phyloP scores from a whole-genome alignment of 2,888 invertebrate species.

The Prosapia bicincta region DNA sequence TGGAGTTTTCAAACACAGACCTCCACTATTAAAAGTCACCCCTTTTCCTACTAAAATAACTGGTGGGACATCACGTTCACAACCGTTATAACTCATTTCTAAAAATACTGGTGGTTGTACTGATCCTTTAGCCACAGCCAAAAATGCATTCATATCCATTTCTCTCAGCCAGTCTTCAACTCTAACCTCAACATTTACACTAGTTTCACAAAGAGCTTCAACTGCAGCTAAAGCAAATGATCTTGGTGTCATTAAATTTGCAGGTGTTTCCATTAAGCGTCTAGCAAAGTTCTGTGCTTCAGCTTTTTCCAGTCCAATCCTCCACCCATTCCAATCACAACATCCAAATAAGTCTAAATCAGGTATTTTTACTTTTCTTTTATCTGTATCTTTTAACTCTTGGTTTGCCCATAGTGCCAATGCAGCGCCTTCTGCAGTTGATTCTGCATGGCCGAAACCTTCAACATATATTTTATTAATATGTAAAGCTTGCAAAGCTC shows the following conservation, averaged over 20 bases:
- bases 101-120: conserved; percentile 75
- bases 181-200: conserved; percentile 61
- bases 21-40: conserved; percentile 68
- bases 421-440: conserved; percentile 73
- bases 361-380: conserved; percentile 41
- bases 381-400: conserved; percentile 53
- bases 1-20: conserved; percentile 64
- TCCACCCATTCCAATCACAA: conserved; percentile 67
- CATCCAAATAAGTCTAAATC: conserved; percentile 58
- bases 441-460: conserved; percentile 71
- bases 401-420: conserved; percentile 68
- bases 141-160: conserved; percentile 75
- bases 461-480: conserved; percentile 57
- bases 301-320: conserved; percentile 66
- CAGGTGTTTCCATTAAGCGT: conserved; percentile 73
- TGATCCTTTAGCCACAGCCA: conserved; percentile 73
- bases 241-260: conserved; percentile 75
- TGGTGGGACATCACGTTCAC: conserved; percentile 55
- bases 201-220: conserved; percentile 52
- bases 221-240: conserved; percentile 68
- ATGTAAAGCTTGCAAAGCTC: conserved; percentile 49
- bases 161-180: conserved; percentile 73
- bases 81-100: conserved; percentile 70
- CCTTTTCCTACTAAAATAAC: conserved; percentile 70
- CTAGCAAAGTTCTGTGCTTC: conserved; percentile 78